Conservation (phyloP, 2,888 invertebrate species). For the Diabrotica balteata region DNA sequence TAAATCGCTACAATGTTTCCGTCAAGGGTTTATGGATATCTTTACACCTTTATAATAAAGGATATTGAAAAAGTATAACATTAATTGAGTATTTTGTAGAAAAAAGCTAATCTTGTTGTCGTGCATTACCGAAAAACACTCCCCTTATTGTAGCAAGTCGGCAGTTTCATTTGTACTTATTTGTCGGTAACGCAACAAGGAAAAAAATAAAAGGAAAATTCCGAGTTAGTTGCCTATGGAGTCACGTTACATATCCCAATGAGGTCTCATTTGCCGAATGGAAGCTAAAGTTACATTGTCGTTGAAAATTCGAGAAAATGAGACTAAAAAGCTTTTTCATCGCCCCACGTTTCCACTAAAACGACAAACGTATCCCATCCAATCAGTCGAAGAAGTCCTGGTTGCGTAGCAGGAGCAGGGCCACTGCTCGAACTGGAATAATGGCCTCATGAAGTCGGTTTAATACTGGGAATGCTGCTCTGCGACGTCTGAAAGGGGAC, state of each 20-base stretch:
- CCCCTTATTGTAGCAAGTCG: background rate
- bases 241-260: constrained; percentile 20
- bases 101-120: no score
- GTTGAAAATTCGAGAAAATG: constrained; percentile 27
- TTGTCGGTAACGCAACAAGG: background rate
- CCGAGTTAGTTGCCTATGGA: constrained; percentile 8
- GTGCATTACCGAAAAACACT: no score
- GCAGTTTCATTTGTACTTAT: constrained; percentile 4
- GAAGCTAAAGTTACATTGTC: constrained; percentile 23
- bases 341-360: constrained; percentile 17
- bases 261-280: constrained; percentile 25
- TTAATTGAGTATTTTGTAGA: no score
- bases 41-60: no score
- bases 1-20: no score
- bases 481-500: no score
- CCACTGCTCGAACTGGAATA: background rate
- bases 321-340: constrained; percentile 26
- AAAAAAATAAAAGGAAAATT: constrained; percentile 11
- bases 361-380: constrained; percentile 25
- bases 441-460: background rate
- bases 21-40: no score
- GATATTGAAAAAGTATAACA: no score
- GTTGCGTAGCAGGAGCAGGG: background rate
- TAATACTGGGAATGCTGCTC: no score
- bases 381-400: constrained; percentile 26